Evolutionary conservation across 2,113 vertebrate species (phyloP), one percentile per base, ranked within the genome.

Genomic region (Clupea harengus): DNA sequence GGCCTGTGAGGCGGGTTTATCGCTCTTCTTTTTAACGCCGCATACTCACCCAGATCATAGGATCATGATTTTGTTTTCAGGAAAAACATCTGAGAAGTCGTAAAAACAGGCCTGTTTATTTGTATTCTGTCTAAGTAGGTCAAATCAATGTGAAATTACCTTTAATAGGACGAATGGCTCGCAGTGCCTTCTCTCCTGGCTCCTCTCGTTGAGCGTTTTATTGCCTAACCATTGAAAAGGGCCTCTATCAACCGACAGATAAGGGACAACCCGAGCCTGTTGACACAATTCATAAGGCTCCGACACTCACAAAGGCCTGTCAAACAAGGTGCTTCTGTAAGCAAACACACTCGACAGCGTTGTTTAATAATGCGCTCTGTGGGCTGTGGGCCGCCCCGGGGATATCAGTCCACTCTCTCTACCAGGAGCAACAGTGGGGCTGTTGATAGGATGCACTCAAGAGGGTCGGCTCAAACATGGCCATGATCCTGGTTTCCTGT

Each of bases 231-330:
- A 92, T 93, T 93, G 91, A 91, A 92, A 89, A 85, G 90, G 90
- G 82, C 89, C 93, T 94, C 95, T 95, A 95, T 94, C 92, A 90
- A 88, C 87, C 85, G 52, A 89, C 89, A 93, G 94, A 95, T 95
- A 95, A 94, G 92, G 90, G 89, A 91, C 92, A 93, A 93, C 91
- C 90, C 85, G 89, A 86, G 87, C 88, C 91, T 93, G 93, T 94
- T 94, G 93, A 94, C 93, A 94, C 92, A 94, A 94, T 93, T 95
- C 94, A 95, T 94, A 89, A 93, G 92, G 89, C 89, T 85, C 11
- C 28, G 88, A 89, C 88, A 89, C 22, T 89, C 91, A 91, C 89
- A 93, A 92, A 92, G 92, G 92, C 88, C 91, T 86, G 91, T 93
- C 94, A 95, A 95, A 95, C 94, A 95, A 92, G 92, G 89, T 54